Base-by-base conservation (phyloP, 2,888 invertebrate species). In the Tuberolachnus salignus region DNA sequence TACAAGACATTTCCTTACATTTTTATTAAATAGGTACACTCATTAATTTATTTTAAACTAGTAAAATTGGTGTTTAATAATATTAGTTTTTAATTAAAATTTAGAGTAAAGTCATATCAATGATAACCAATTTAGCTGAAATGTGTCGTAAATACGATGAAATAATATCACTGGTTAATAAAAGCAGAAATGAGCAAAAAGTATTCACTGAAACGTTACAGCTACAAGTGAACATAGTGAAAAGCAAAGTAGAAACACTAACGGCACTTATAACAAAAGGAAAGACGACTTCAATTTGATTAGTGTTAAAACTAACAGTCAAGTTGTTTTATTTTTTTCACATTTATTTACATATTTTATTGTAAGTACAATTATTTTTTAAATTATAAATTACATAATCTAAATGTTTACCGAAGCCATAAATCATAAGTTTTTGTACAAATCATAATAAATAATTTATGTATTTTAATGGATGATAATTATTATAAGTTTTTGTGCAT, bases 201-300 rank as follows among this genome's bases (percentile, higher is more conserved):
- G 49, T 13, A 59, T 67, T 49, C 3, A n/a, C 49, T 26, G 59
- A 78, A 42, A 57, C 49, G 49, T 78, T 78, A 78, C 75, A 67
- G 49, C 26, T 78, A 13, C 75, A 78, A 49, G 67, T 78, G 1
- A 78, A 69, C 49, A 21, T 78, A 59, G 67, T 67, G 4, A 67
- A 67, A 67, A 78, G 67, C 16, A 78, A 59, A 69, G 34, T 78
- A 34, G 57, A 78, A 78, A 78, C 75, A 9, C 19, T 78, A 59
- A 34, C 23, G 34, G 75, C 75, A 21, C 26, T 78, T 49, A 59
- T 67, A 11, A 78, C 75, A 8, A 34, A 67, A 51, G 75, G 75
- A 59, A 67, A n/a, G 34, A 21, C 75, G n/a, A 69, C 59, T 67
- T 67, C 59, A n/a, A 21, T 69, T 10, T 67, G 64, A n/a, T 59